Percentiles rank a stretch among this genome's conserved stretches.
These are phyloP conservation scores for Mormyrus proboscirostris DNA, from an alignment of 2,797 vertebrate genomes.

Conservation along the genomic window DNA sequence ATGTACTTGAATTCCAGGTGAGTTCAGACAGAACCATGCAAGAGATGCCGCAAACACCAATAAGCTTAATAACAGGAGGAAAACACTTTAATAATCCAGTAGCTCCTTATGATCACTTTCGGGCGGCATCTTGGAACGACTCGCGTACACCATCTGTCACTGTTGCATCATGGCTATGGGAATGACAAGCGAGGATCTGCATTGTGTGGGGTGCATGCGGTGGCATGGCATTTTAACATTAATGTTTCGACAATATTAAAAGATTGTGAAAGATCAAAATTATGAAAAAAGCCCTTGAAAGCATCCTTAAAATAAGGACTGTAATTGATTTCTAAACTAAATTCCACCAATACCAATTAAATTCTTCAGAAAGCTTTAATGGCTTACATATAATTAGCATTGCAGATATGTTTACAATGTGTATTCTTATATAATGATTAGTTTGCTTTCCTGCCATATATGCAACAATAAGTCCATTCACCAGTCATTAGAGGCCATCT, in stretches of 20 bases:
- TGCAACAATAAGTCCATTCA: background rate
- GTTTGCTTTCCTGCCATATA: background rate
- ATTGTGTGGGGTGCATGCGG: background rate
- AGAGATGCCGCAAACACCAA: background rate
- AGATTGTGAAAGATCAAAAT: background rate
- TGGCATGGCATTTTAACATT: background rate
- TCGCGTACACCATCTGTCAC: slow-evolving; percentile 55
- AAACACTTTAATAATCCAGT: slow-evolving; percentile 25
- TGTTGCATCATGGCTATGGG: slow-evolving; percentile 27
- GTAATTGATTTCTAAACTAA: background rate
- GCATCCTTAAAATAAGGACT: background rate
- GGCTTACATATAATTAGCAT: background rate
- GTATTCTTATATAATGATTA: background rate
- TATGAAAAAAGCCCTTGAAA: background rate
- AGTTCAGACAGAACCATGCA: background rate
- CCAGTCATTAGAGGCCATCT: background rate
- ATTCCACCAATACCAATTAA: background rate
- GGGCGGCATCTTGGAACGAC: slow-evolving; percentile 33
- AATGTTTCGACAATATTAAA: background rate
- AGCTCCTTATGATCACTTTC: slow-evolving; percentile 21
- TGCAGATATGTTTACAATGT: background rate
- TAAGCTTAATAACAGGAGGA: slow-evolving; percentile 37
- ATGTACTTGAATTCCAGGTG: background rate
- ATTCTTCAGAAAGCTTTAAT: background rate
- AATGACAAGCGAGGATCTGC: background rate